Percentiles rank a stretch among this genome's conserved stretches.
Conservation (phyloP, 2,797 vertebrate species). For the Nyctibius grandis region DNA sequence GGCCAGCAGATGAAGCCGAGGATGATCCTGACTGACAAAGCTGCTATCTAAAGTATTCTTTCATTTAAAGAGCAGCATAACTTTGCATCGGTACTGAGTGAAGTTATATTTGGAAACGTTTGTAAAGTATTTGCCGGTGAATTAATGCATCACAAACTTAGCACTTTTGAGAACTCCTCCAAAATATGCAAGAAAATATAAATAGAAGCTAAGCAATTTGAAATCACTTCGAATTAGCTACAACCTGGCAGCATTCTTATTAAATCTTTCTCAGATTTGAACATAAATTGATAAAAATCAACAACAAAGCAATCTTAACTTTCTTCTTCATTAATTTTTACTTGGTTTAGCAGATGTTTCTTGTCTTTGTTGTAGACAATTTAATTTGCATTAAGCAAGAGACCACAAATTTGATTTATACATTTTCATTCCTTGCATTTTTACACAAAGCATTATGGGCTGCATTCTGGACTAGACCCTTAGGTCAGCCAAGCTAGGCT, state of each 20-base stretch:
- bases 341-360: conserved; percentile 2
- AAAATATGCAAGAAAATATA: background rate
- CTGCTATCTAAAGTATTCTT: background rate
- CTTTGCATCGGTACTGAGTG: background rate
- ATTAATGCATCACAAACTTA: background rate
- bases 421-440: background rate
- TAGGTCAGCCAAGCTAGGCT: background rate
- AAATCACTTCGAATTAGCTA: background rate
- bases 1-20: background rate
- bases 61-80: background rate
- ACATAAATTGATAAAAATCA: conserved; percentile 6
- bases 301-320: conserved; percentile 12
- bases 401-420: conserved; percentile 2
- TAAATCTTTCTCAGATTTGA: background rate
- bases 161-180: background rate
- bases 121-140: background rate
- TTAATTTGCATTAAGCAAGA: background rate
- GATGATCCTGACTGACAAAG: background rate
- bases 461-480: background rate
- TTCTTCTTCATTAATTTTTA: conserved; percentile 42
- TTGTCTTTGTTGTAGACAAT: background rate
- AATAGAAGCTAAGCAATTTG: background rate
- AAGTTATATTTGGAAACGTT: background rate
- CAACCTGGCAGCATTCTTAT: background rate
- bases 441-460: background rate